Evolutionary conservation across 2,113 vertebrate genomes (phyloP).

Genomic region (Anolis sagrei): DNA sequence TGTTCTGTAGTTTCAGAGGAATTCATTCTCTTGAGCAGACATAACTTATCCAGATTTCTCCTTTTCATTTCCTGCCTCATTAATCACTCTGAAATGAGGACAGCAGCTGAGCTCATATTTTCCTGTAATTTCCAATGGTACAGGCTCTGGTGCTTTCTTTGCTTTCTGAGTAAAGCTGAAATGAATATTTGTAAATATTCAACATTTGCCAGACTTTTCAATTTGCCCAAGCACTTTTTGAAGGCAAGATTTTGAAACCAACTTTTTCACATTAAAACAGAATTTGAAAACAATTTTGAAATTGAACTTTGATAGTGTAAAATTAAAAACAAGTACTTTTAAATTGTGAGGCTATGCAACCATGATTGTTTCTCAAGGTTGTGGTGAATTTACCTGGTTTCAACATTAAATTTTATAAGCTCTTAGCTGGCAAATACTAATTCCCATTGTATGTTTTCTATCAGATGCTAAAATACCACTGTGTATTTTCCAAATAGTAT

Average conservation of each 20-base stretch:
- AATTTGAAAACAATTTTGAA: background rate
- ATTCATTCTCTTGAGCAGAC: constrained; percentile 67
- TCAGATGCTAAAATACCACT: background rate
- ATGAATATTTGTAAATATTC: constrained; percentile 13
- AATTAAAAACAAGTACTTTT: background rate
- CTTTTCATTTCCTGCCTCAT: constrained; percentile 74
- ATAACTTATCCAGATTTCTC: constrained; percentile 70
- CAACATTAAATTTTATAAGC: background rate
- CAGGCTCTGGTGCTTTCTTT: constrained; percentile 44
- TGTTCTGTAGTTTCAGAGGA: constrained; percentile 60
- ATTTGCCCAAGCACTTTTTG: background rate
- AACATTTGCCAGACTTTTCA: background rate
- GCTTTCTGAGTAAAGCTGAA: constrained; percentile 6
- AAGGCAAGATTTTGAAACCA: background rate
- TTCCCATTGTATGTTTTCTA: background rate
- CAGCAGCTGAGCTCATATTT: constrained; percentile 59
- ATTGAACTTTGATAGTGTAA: background rate
- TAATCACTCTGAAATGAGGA: constrained; percentile 68
- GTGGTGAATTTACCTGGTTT: background rate
- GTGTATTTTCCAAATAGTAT: background rate
- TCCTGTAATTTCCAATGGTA: background rate
- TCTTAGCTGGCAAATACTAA: background rate
- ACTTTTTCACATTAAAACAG: too few relatives aligned
- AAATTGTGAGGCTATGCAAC: background rate
- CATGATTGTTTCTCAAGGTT: too few relatives aligned